Percentiles rank a stretch among this genome's conserved stretches.
phyloP scores from a whole-genome alignment of 2,797 vertebrate species.

The Dendrocincla tyrannina region DNA sequence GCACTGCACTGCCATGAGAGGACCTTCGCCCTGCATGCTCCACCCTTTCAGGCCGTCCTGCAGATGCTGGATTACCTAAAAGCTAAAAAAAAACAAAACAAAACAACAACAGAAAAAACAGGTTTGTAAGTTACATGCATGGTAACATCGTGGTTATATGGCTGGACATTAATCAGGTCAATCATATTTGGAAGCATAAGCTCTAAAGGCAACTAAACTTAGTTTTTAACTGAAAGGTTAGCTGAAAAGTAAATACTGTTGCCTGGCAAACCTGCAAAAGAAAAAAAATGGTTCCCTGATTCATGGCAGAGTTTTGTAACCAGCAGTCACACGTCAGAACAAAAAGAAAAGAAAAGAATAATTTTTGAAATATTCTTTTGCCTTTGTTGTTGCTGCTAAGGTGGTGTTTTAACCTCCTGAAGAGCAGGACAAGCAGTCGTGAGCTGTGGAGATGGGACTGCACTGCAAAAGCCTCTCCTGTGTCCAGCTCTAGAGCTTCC shows the following conservation, averaged over 20 bases:
- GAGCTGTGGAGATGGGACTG: not conserved
- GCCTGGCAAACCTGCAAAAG: conserved; percentile 63
- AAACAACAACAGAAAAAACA: conserved; percentile 62
- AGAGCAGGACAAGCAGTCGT: not conserved
- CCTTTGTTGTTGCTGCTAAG: conserved; percentile 43
- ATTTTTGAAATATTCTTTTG: conserved; percentile 42
- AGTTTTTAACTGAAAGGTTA: conserved; percentile 86
- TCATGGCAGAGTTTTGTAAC: conserved; percentile 21
- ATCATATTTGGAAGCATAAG: conserved; percentile 66
- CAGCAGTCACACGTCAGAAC: conserved; percentile 29
- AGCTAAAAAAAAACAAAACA: conserved; percentile 85
- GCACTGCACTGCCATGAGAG: conserved; percentile 79
- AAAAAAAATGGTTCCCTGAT: not conserved
- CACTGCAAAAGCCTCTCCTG: not conserved
- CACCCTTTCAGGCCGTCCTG: conserved; percentile 82
- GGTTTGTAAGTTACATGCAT: not conserved
- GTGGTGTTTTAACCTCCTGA: not conserved
- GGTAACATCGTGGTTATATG: not conserved
- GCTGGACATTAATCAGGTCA: conserved; percentile 20
- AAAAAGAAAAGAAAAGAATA: conserved; percentile 36
- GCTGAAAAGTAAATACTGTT: conserved; percentile 72
- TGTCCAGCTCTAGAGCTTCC: not conserved
- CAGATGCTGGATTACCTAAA: conserved; percentile 87
- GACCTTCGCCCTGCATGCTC: conserved; percentile 85
- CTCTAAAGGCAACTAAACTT: conserved; percentile 84